Evolutionary conservation across 2,888 invertebrate species (phyloP).

Genomic region (Chironomus tentans): DNA sequence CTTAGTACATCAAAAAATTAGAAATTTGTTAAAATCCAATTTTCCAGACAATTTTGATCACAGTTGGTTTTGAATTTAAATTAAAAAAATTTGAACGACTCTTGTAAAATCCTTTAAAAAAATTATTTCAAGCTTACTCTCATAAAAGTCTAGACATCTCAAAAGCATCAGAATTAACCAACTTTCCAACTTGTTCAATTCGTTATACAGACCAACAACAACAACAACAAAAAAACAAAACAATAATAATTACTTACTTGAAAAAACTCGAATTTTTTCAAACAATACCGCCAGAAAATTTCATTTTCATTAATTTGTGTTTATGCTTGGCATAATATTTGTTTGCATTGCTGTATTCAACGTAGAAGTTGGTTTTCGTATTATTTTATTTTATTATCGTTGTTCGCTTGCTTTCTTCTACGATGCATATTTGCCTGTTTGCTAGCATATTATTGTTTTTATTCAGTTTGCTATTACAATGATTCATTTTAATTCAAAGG

Average conservation of each 20-base stretch:
- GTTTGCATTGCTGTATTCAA: not conserved
- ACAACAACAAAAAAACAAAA: not conserved
- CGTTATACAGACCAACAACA: too few species aligned
- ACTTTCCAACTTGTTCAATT: not conserved
- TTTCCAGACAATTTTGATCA: too few species aligned
- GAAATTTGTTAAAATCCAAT: too few species aligned
- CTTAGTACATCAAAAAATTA: too few species aligned
- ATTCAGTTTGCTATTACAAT: not conserved
- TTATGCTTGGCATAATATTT: not conserved
- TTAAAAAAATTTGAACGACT: too few species aligned
- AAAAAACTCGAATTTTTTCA: not conserved
- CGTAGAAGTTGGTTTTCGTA: not conserved
- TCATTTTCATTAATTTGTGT: slow-evolving; percentile 24
- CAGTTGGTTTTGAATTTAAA: too few species aligned
- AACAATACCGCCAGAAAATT: slow-evolving; percentile 1
- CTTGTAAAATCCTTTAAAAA: too few species aligned
- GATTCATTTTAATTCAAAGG: not conserved
- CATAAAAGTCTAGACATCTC: too few species aligned
- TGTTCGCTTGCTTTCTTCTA: too few species aligned
- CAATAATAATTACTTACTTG: slow-evolving; percentile 6
- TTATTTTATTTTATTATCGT: too few species aligned
- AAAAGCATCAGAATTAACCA: not conserved
- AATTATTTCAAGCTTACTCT: too few species aligned
- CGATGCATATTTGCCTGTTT: too few species aligned
- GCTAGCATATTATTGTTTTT: not conserved